Evolutionary conservation across 2,797 vertebrate species (phyloP).

Genomic region (Chelmon rostratus): DNA sequence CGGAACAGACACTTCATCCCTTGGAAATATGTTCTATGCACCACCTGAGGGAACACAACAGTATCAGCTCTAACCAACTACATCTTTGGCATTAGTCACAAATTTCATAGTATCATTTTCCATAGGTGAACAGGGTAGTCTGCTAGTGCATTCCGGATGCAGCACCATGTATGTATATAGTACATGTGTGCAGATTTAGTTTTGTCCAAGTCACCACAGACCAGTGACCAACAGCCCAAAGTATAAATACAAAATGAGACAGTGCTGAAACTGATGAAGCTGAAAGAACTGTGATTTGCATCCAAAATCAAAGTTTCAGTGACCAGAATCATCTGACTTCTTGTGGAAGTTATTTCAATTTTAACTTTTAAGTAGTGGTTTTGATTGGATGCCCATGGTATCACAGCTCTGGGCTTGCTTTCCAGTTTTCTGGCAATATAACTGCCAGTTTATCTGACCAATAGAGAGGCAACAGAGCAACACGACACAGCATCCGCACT

Average conservation of each 20-base stretch:
- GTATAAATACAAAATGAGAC: background rate
- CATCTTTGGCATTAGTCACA: slow-evolving; percentile 33
- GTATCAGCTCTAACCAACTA: slow-evolving; percentile 32
- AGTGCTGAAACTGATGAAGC: background rate
- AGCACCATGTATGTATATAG: background rate
- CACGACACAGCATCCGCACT: background rate
- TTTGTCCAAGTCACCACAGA: background rate
- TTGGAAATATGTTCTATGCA: slow-evolving; percentile 98
- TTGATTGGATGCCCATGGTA: background rate
- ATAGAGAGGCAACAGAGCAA: background rate
- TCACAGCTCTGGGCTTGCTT: background rate
- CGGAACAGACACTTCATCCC: slow-evolving; percentile 99
- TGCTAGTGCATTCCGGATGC: slow-evolving; percentile 20
- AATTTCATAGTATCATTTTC: slow-evolving; percentile 27
- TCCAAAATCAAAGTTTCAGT: background rate
- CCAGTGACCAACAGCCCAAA: background rate
- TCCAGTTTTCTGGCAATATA: background rate
- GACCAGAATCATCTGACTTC: background rate
- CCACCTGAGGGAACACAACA: slow-evolving; percentile 88
- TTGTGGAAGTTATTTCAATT: background rate
- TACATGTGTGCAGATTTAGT: background rate
- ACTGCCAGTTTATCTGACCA: background rate
- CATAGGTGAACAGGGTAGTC: background rate
- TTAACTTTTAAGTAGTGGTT: background rate
- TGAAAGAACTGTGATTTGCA: background rate